Conservation (phyloP, 2,888 invertebrate species). For the Diabrotica balteata region DNA sequence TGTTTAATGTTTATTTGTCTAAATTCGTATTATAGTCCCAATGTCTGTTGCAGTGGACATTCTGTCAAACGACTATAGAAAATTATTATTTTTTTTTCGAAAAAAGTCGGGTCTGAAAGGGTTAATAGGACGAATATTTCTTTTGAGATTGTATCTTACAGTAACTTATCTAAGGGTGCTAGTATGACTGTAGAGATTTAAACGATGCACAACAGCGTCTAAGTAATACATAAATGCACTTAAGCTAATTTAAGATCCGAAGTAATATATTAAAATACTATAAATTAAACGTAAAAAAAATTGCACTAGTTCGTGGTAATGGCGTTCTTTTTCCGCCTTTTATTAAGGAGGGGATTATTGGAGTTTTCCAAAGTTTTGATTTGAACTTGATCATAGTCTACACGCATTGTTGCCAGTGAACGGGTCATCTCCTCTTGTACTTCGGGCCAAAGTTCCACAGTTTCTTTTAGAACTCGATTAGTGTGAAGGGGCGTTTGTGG, state of each 20-base stretch:
- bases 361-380: constrained; percentile 92
- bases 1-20: too few species aligned
- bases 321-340: constrained; percentile 68
- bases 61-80: too few species aligned
- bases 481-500: constrained; percentile 96
- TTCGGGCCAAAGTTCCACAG: constrained; percentile 94
- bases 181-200: not conserved
- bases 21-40: too few species aligned
- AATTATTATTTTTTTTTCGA: too few species aligned
- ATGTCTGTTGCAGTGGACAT: too few species aligned
- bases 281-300: constrained; percentile 11
- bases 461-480: constrained; percentile 85
- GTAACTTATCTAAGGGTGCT: not conserved
- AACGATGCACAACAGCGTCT: not conserved
- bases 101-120: too few species aligned
- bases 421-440: constrained; percentile 99
- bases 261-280: constrained; percentile 15
- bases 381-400: constrained; percentile 95
- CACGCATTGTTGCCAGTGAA: constrained; percentile 96
- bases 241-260: constrained; percentile 22
- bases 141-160: too few species aligned
- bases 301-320: not conserved
- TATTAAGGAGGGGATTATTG: constrained; percentile 90
- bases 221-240: constrained; percentile 27
- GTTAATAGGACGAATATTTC: too few species aligned